A percentile compares a stretch with the other conserved stretches of the same genome.
Evolutionary conservation across 2,888 invertebrate genomes (phyloP).

Genomic region (Pardosa pseudoannulata): DNA sequence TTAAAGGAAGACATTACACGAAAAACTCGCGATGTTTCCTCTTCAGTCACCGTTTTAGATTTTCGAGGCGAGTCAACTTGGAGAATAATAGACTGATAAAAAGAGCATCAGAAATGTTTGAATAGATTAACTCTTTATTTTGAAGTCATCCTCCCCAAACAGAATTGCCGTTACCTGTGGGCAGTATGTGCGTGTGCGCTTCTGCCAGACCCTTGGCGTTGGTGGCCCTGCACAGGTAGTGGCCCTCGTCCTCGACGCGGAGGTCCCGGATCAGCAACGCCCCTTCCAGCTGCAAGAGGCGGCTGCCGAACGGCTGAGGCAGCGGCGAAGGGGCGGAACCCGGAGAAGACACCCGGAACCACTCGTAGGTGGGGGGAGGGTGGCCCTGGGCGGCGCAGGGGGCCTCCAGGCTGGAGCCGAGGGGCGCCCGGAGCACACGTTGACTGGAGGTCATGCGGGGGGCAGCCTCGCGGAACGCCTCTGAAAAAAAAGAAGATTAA

Average conservation of each 20-base stretch:
- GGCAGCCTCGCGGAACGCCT: constrained; percentile 64
- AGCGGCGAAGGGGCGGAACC: constrained; percentile 26
- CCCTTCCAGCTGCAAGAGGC: constrained; percentile 71
- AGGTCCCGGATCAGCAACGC: constrained; percentile 69
- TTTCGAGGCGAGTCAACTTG: too few relatives aligned
- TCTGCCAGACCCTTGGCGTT: constrained; percentile 65
- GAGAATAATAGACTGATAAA: too few relatives aligned
- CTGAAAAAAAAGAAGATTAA: too few relatives aligned
- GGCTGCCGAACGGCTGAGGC: constrained; percentile 55
- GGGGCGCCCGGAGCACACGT: constrained; percentile 45
- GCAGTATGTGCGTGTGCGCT: constrained; percentile 70
- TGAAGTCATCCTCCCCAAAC: too few relatives aligned
- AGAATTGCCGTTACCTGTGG: too few relatives aligned
- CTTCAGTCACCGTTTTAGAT: too few relatives aligned
- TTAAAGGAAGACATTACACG: too few relatives aligned
- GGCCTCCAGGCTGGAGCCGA: constrained; percentile 76
- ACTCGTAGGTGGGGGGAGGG: constrained; percentile 77
- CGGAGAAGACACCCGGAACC: constrained; percentile 75
- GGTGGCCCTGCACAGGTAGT: constrained; percentile 73
- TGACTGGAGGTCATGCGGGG: constrained; percentile 73
- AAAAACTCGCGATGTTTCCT: too few relatives aligned
- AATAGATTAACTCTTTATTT: too few relatives aligned
- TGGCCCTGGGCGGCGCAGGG: constrained; percentile 78
- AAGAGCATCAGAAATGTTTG: too few relatives aligned
- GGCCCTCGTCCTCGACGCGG: constrained; percentile 66